These are phyloP conservation scores for Stegophylla sp. DNA, from an alignment of 2,888 invertebrate species.

Conservation along the genomic window DNA sequence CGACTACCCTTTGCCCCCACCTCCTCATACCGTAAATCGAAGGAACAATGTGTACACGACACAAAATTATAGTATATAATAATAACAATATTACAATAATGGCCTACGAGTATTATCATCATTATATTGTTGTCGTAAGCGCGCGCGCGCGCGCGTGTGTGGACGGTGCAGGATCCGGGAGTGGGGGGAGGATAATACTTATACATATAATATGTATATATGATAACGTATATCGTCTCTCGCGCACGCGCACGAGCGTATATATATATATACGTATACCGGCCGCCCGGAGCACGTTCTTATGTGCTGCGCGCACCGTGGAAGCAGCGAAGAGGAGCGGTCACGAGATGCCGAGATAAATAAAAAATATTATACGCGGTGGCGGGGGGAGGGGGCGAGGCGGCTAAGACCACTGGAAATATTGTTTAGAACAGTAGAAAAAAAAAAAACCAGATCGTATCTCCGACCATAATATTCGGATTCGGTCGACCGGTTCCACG, in stretches of 20 bases:
- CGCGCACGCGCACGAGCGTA: not conserved
- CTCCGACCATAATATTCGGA: constrained; percentile 58
- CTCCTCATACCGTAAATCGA: too few species aligned
- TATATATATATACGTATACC: not conserved
- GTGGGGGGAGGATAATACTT: not conserved
- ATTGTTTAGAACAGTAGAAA: constrained; percentile 57
- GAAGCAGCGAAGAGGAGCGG: constrained; percentile 51
- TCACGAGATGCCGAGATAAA: constrained; percentile 59
- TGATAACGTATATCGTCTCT: constrained; percentile 1
- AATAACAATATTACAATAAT: too few species aligned
- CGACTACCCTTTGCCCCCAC: too few species aligned
- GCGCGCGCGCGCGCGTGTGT: not conserved
- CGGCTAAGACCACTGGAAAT: constrained; percentile 58
- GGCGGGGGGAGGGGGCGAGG: constrained; percentile 17
- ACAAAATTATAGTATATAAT: too few species aligned
- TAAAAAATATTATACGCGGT: constrained; percentile 54
- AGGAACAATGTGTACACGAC: too few species aligned
- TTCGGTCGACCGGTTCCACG: constrained; percentile 58
- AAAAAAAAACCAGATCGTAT: constrained; percentile 59
- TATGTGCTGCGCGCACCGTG: constrained; percentile 22
- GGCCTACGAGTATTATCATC: too few species aligned
- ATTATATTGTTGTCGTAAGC: too few species aligned
- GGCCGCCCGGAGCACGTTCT: constrained; percentile 44
- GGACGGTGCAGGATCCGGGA: not conserved
- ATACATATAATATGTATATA: too few species aligned